A percentile compares a stretch with the other conserved stretches of the same genome.
Evolutionary conservation across 2,797 vertebrate species (phyloP).

Genomic region (Danio aesculapii): DNA sequence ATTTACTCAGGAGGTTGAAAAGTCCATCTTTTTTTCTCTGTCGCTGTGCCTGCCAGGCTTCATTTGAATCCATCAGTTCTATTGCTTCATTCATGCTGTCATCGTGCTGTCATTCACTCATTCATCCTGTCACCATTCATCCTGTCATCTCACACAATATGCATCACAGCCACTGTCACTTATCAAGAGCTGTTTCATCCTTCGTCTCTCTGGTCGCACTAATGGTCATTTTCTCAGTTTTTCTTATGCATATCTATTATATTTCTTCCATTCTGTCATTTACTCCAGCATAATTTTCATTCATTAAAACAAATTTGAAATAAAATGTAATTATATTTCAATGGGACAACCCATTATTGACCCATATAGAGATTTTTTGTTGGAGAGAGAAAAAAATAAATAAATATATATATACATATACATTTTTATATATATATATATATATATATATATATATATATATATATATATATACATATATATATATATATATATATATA

Average conservation of each 20-base stretch:
- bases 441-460: too few species aligned
- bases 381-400: too few species aligned
- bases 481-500: too few species aligned
- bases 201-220: conserved; percentile 14
- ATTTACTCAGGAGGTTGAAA: not conserved
- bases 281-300: not conserved
- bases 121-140: conserved; percentile 41
- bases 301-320: not conserved
- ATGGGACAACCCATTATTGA: not conserved
- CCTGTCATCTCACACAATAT: conserved; percentile 36
- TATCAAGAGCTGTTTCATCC: conserved; percentile 20
- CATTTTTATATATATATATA: too few species aligned
- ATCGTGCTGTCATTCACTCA: conserved; percentile 39
- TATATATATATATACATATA: too few species aligned
- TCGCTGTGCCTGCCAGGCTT: conserved; percentile 32
- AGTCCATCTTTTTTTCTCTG: conserved; percentile 13
- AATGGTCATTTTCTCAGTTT: conserved; percentile 8
- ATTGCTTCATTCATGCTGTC: conserved; percentile 54
- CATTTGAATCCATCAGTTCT: conserved; percentile 36
- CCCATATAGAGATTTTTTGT: too few species aligned
- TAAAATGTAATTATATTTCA: not conserved
- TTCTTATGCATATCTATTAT: not conserved
- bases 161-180: conserved; percentile 23
- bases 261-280: not conserved
- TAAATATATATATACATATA: too few species aligned